Conservation (phyloP, 2,113 vertebrate genomes). For the Mus pahari region DNA sequence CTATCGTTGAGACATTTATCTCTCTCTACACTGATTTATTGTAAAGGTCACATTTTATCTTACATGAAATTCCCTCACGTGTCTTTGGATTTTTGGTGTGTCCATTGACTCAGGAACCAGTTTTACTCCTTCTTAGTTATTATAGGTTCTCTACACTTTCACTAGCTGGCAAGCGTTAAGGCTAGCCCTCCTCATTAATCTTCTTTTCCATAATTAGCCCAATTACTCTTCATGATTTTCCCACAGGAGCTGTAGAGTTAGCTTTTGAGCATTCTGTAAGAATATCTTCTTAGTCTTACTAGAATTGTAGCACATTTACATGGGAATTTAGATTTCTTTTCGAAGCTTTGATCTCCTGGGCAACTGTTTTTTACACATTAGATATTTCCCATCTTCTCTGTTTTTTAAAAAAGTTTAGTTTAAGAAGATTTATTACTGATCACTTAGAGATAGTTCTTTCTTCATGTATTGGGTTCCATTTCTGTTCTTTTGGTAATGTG, state of each 20-base stretch:
- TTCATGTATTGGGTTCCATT: background rate
- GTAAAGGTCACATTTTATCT: conserved; percentile 10
- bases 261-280: conserved; percentile 14
- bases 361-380: conserved; percentile 15
- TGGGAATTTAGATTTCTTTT: conserved; percentile 14
- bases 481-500: background rate
- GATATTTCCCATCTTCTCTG: background rate
- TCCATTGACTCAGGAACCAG: background rate
- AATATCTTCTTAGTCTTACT: background rate
- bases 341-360: background rate
- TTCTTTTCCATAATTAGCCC: conserved; percentile 28
- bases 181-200: background rate
- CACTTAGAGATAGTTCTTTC: background rate
- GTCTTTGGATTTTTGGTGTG: conserved; percentile 36
- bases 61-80: conserved; percentile 13
- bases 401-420: background rate
- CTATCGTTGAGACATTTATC: background rate
- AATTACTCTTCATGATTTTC: conserved; percentile 44
- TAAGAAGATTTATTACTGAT: conserved; percentile 13
- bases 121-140: conserved; percentile 43
- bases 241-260: background rate
- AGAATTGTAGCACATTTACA: background rate
- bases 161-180: background rate
- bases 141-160: background rate
- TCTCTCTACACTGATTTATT: conserved; percentile 24